Base-by-base conservation (phyloP, 2,888 invertebrate species). In the Drosophila colorata region DNA sequence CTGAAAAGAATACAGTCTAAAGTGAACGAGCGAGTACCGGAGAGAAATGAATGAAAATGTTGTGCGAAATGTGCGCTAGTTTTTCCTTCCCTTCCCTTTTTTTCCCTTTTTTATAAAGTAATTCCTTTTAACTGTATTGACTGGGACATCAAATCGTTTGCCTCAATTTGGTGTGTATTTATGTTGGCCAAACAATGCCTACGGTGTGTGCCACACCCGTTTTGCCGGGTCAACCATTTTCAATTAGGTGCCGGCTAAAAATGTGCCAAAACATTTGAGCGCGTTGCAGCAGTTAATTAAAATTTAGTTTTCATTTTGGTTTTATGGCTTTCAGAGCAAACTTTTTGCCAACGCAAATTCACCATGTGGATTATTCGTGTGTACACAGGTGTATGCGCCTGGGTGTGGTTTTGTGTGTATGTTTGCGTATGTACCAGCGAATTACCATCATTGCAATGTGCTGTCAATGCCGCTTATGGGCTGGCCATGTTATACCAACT, bases 221-320 rank as follows among this genome's bases (percentile, higher is more conserved):
- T 2, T 28, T 2, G 31, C 46, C 28, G 38, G 53, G 13, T 33
- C 55, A 74, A 69, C 49, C 60, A 60, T 82, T 80, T 80, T 81
- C 57, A 63, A 67, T 56, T 77, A 58, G 48, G 28, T 23, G 40
- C 28, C 31, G 40, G 37, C 31, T 14, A 18, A 44, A 71, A 58
- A 31, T 57, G 25, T 35, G 31, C 25, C 25, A n/a, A 59, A 64
- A 68, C 59, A 70, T 73, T 59, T 40, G 38, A 40, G 37, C 55
- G 51, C 60, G 53, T 57, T 52, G 53, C 60, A 48, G 76, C 64
- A 87, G 73, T 83, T 88, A 82, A 86, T 83, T 83, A 87, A 87
- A 85, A 85, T 79, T 81, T 78, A 78, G 88, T 76, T 83, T 85
- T 70, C 68, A 56, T 69, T 78, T 84, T 68, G 70, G 59, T 69